Evolutionary conservation across 2,113 vertebrate species (phyloP).

Genomic region (Ophthalmolycus amberensis): DNA sequence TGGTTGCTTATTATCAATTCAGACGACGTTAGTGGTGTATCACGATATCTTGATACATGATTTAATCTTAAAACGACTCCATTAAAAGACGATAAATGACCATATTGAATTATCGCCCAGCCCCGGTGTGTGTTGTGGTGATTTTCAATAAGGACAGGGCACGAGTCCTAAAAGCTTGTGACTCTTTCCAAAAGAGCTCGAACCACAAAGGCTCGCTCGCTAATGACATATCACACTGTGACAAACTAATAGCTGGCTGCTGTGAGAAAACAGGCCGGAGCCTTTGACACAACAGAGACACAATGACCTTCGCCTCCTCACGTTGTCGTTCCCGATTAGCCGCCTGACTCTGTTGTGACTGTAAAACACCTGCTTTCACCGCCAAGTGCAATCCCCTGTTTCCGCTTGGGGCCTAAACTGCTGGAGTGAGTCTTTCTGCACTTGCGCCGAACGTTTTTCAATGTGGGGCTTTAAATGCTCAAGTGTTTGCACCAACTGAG

Average conservation of each 20-base stretch:
- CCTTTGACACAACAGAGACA: conserved; percentile 49
- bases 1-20: too few species aligned
- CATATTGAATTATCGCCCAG: too few species aligned
- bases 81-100: not conserved
- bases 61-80: not conserved
- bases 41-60: not conserved
- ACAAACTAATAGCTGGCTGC: conserved; percentile 53
- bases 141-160: conserved; percentile 65
- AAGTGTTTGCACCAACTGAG: conserved; percentile 21
- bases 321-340: conserved; percentile 60
- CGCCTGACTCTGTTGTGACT: conserved; percentile 68
- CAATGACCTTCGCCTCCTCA: conserved; percentile 60
- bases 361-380: conserved; percentile 70
- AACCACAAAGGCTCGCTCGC: conserved; percentile 49
- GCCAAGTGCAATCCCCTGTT: conserved; percentile 2
- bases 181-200: conserved; percentile 47
- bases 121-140: not conserved
- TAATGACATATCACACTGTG: conserved; percentile 64
- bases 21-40: not conserved
- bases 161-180: conserved; percentile 46
- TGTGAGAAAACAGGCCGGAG: conserved; percentile 58
- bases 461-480: not conserved
- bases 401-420: not conserved
- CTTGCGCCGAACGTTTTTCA: not conserved
- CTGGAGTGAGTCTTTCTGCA: not conserved